These are phyloP conservation scores for Ceyx melanurus DNA, from an alignment of 2,113 vertebrate species.

Conservation along the genomic window DNA sequence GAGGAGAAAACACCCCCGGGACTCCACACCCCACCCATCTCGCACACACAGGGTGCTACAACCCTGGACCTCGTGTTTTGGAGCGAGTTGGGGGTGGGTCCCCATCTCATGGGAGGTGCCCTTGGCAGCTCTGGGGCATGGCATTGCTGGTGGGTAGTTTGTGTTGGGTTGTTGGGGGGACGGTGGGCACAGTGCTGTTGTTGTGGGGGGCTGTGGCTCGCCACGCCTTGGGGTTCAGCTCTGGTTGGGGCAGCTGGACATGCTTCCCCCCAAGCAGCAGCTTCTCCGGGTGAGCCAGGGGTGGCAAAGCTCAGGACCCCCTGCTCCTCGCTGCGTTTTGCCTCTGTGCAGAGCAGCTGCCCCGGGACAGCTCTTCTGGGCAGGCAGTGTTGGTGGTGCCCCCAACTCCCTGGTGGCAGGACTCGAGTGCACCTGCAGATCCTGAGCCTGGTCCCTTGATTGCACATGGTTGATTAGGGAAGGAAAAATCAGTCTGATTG, in stretches of 20 bases:
- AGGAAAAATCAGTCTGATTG: background rate
- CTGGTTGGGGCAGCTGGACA: accelerated
- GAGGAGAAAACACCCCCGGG: background rate
- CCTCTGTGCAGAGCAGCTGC: background rate
- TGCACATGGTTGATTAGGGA: accelerated
- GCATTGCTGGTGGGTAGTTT: background rate
- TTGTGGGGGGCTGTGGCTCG: accelerated
- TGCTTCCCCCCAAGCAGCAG: background rate
- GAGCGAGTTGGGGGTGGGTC: background rate
- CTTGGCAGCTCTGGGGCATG: background rate
- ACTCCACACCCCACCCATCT: background rate
- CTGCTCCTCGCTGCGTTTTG: accelerated
- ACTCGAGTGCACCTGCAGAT: background rate
- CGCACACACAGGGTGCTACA: accelerated
- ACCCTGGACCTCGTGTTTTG: background rate
- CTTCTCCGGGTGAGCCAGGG: accelerated
- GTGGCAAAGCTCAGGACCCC: accelerated
- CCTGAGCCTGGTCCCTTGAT: background rate
- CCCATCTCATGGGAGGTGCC: background rate
- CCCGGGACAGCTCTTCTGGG: background rate
- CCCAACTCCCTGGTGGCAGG: accelerated
- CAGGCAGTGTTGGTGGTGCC: background rate
- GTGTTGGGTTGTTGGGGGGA: background rate
- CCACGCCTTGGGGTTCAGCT: background rate
- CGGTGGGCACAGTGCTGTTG: background rate